A percentile compares a stretch with the other conserved stretches of the same genome.
Evolutionary conservation across 1,140 invertebrate species (phyloP).

Genomic region (Delia radicum): DNA sequence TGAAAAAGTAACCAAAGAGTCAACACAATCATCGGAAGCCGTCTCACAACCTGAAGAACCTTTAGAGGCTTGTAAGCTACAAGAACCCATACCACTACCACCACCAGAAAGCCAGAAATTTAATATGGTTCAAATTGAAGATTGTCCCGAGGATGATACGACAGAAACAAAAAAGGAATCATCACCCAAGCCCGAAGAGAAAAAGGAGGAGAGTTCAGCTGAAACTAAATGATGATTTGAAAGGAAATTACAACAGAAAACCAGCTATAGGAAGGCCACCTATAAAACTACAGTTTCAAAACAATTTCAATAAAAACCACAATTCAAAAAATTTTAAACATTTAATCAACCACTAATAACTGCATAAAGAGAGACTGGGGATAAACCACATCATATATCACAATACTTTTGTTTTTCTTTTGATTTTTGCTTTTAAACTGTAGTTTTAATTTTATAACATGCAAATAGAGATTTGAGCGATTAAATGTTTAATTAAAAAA

Average conservation of each 20-base stretch:
- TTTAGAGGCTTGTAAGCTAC: conserved; percentile 42
- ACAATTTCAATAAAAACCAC: too few relatives aligned
- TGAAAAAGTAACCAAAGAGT: background rate
- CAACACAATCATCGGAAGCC: background rate
- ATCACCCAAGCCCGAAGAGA: conserved; percentile 32
- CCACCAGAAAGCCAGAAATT: conserved; percentile 34
- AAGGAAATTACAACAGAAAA: background rate
- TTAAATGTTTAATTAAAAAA: too few relatives aligned
- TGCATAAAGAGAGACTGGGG: too few relatives aligned
- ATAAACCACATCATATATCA: background rate
- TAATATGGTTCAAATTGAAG: background rate
- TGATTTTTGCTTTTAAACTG: background rate
- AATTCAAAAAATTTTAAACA: background rate
- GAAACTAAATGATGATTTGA: conserved; percentile 46
- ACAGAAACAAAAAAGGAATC: conserved; percentile 29
- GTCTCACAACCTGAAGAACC: conserved; percentile 32
- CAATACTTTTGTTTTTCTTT: too few relatives aligned
- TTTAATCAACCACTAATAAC: too few relatives aligned
- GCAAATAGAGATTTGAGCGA: too few relatives aligned
- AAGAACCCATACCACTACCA: conserved; percentile 49
- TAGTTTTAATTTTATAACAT: background rate
- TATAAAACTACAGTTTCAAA: background rate
- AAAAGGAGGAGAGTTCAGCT: conserved; percentile 11
- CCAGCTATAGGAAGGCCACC: background rate
- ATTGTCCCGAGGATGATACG: background rate